A percentile compares a stretch with the other conserved stretches of the same genome.
Conservation (phyloP, 2,888 invertebrate species). For the Lampropteryx suffumata region DNA sequence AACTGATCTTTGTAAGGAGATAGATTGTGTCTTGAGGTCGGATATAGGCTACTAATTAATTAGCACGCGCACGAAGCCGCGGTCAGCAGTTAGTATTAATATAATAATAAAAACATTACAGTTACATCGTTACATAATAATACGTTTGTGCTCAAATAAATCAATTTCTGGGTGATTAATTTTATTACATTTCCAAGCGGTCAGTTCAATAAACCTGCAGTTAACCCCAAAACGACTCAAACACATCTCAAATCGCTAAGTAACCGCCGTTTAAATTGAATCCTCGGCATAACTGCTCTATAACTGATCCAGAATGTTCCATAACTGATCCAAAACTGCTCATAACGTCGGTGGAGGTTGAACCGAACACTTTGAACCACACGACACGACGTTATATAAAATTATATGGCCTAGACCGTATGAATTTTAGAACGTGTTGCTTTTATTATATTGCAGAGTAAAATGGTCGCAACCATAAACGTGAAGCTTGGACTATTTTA, state of each 20-base stretch:
- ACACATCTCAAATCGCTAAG: slow-evolving; percentile 25
- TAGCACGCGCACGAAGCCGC: no score
- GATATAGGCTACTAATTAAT: no score
- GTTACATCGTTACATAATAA: no score
- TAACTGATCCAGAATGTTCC: neutral
- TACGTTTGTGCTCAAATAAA: no score
- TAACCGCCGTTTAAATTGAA: slow-evolving; percentile 26
- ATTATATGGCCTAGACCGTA: slow-evolving; percentile 14
- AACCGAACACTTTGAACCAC: slow-evolving; percentile 4
- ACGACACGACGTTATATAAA: slow-evolving; percentile 23
- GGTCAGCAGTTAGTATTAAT: no score
- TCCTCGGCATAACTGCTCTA: slow-evolving; percentile 16
- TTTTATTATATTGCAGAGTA: neutral
- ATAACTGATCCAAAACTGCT: slow-evolving; percentile 16
- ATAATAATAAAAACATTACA: no score
- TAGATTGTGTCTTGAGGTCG: no score
- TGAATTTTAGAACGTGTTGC: slow-evolving; percentile 16
- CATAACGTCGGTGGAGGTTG: slow-evolving; percentile 4
- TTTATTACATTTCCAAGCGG: slow-evolving; percentile 4
- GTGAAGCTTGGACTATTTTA: no score
- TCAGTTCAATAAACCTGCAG: slow-evolving; percentile 21
- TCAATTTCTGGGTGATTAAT: no score
- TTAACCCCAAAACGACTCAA: slow-evolving; percentile 18
- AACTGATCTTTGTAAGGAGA: no score
- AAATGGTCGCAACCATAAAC: no score